A percentile compares a stretch with the other conserved stretches of the same genome.
Evolutionary conservation across 2,888 invertebrate species (phyloP).

Genomic region (Phaedon cochleariae): DNA sequence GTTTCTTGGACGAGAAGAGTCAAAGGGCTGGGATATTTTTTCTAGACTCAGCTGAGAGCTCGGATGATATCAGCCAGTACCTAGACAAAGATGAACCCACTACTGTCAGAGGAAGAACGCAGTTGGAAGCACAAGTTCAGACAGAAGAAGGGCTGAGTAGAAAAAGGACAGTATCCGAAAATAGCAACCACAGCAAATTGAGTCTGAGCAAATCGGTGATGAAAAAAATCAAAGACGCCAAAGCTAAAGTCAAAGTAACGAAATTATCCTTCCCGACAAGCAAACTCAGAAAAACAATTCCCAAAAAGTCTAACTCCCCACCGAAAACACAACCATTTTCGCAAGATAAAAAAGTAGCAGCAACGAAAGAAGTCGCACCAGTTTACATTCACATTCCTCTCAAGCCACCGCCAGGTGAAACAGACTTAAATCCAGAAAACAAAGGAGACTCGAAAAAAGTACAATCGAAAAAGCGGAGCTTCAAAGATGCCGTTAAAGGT

Average conservation of each 20-base stretch:
- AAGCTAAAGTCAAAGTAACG: conserved; percentile 55
- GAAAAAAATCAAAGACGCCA: conserved; percentile 54
- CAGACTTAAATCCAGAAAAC: conserved; percentile 57
- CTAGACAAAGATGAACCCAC: conserved; percentile 57
- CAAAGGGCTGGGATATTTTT: conserved; percentile 36
- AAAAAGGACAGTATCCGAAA: conserved; percentile 52
- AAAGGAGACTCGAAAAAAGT: conserved; percentile 42
- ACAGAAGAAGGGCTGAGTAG: conserved; percentile 32
- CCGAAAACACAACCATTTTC: conserved; percentile 47
- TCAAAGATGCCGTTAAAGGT: conserved; percentile 28
- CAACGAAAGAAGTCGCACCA: conserved; percentile 45
- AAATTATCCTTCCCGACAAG: conserved; percentile 44
- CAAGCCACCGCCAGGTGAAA: conserved; percentile 58
- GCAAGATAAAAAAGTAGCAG: conserved; percentile 43
- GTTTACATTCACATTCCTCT: conserved; percentile 60
- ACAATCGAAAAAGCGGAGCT: conserved; percentile 25
- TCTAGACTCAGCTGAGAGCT: conserved; percentile 57
- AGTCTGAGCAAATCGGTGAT: conserved; percentile 49
- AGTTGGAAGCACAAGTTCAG: conserved; percentile 14
- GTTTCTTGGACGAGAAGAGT: conserved; percentile 24
- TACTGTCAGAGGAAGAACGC: conserved; percentile 35
- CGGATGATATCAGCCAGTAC: conserved; percentile 60
- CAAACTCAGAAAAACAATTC: conserved; percentile 47
- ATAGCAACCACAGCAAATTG: conserved; percentile 50
- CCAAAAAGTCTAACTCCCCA: conserved; percentile 43